Conservation (phyloP, 2,888 invertebrate genomes). For the Hemicrepidius hirtus region DNA sequence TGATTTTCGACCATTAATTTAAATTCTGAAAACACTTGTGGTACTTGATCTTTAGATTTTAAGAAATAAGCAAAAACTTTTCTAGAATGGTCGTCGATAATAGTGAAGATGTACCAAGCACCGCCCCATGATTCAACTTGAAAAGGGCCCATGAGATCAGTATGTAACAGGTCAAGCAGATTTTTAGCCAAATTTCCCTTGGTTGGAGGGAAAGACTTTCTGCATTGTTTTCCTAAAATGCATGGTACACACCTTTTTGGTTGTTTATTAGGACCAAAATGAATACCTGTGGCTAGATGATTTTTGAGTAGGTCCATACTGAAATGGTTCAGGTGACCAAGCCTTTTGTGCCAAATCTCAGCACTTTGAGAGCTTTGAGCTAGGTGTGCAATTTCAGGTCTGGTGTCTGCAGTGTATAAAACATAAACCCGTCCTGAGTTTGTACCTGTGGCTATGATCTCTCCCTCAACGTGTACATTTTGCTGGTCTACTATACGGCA, state of each 20-base stretch:
- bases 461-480: too few species aligned
- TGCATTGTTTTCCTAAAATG: neutral
- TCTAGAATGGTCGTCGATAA: constrained; percentile 57
- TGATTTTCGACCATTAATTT: constrained; percentile 57
- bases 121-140: constrained; percentile 9
- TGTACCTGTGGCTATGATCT: too few species aligned
- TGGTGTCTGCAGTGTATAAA: too few species aligned
- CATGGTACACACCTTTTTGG: neutral
- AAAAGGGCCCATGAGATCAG: neutral
- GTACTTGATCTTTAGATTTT: constrained; percentile 56
- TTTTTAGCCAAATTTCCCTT: neutral
- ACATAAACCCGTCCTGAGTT: too few species aligned
- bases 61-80: constrained; percentile 54
- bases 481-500: too few species aligned
- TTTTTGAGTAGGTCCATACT: too few species aligned
- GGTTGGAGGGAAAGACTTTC: neutral
- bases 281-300: too few species aligned
- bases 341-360: too few species aligned
- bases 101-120: constrained; percentile 26
- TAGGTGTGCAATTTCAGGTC: too few species aligned
- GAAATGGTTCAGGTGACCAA: too few species aligned
- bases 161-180: neutral
- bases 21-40: constrained; percentile 52
- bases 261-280: too few species aligned
- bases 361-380: too few species aligned